These are phyloP conservation scores for Meloidogyne floridensis DNA, from an alignment of 1,140 invertebrate species.

Conservation along the genomic window DNA sequence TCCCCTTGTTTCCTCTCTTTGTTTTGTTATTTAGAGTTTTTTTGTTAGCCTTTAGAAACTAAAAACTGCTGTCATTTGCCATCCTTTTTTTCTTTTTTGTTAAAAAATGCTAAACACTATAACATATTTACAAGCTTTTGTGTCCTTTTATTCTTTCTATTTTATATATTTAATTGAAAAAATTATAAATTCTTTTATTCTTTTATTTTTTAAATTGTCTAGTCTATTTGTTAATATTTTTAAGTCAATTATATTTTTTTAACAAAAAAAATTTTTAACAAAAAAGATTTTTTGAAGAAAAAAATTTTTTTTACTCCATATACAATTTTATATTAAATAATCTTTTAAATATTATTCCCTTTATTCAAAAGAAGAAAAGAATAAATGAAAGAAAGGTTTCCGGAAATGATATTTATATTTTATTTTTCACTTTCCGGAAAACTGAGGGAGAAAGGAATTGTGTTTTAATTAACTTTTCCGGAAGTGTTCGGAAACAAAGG, in stretches of 20 bases:
- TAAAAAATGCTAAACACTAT: not conserved
- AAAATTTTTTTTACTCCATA: not conserved
- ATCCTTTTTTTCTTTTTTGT: not conserved
- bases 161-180: not conserved
- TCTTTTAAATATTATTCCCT: too few relatives aligned
- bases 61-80: slow-evolving; percentile 2
- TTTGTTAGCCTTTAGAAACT: not conserved
- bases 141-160: slow-evolving; percentile 1
- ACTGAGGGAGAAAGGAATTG: not conserved
- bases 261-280: too few relatives aligned
- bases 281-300: not conserved
- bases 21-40: not conserved
- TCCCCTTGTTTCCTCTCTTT: not conserved
- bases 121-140: not conserved
- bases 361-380: not conserved
- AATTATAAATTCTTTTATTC: not conserved
- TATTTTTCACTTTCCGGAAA: not conserved
- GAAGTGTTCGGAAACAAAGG: not conserved
- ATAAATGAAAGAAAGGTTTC: not conserved
- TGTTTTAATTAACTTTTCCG: not conserved
- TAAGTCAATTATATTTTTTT: not conserved
- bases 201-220: not conserved
- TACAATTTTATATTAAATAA: not conserved
- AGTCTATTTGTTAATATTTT: not conserved
- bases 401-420: not conserved